These are phyloP conservation scores for Siniperca undulata DNA, from an alignment of 2,797 vertebrate genomes.

Conservation along the genomic window DNA sequence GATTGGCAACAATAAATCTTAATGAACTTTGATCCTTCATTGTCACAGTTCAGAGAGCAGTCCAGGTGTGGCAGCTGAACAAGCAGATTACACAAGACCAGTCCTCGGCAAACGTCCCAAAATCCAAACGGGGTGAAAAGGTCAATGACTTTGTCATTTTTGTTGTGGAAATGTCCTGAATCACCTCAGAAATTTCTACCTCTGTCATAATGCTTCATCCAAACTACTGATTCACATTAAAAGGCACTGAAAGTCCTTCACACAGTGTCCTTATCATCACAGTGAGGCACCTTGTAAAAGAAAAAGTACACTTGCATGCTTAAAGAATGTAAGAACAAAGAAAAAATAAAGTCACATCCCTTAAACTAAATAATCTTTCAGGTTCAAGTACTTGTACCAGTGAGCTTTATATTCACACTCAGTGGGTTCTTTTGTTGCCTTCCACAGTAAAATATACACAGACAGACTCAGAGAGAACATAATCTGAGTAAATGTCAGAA, in stretches of 20 bases:
- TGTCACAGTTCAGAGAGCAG: not conserved
- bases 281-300: not conserved
- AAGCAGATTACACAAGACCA: not conserved
- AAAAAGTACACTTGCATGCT: conserved; percentile 14
- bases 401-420: conserved; percentile 6
- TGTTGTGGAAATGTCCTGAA: conserved; percentile 5
- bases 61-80: not conserved
- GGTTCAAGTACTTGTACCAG: not conserved
- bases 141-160: not conserved
- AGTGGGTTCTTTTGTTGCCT: not conserved
- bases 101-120: not conserved
- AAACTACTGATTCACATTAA: conserved; percentile 54
- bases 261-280: not conserved
- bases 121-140: not conserved
- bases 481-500: conserved; percentile 28
- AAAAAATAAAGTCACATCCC: conserved; percentile 46
- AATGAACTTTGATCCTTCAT: not conserved
- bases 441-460: conserved; percentile 31
- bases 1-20: not conserved
- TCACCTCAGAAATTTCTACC: not conserved
- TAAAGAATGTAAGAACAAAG: not conserved
- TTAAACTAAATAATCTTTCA: conserved; percentile 1
- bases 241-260: conserved; percentile 32
- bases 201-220: not conserved
- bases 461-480: not conserved